phyloP scores from a whole-genome alignment of 2,113 vertebrate species.

The Peromyscus polionotus region DNA sequence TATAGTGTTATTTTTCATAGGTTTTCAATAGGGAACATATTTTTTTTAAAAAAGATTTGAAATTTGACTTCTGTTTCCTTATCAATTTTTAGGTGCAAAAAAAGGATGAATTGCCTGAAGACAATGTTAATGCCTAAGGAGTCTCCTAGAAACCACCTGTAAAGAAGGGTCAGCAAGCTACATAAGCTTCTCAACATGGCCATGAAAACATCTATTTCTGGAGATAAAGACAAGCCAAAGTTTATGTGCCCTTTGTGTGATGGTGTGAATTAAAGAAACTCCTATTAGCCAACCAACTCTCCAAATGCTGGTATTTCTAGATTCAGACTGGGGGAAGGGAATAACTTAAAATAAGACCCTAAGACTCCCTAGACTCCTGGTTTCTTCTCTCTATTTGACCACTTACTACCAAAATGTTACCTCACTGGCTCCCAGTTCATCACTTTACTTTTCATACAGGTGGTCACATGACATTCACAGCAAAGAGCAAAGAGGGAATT shows the following conservation, averaged over 20 bases:
- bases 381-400: background rate
- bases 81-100: constrained; percentile 48
- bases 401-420: background rate
- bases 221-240: background rate
- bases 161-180: constrained; percentile 7
- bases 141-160: background rate
- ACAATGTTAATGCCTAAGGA: background rate
- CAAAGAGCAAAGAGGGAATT: background rate
- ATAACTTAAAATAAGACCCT: constrained; percentile 36
- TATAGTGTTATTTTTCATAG: background rate
- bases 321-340: background rate
- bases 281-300: background rate
- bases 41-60: background rate
- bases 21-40: background rate
- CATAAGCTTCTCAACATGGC: background rate
- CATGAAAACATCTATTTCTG: background rate
- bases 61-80: background rate
- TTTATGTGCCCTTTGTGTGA: background rate
- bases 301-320: background rate
- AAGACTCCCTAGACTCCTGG: background rate
- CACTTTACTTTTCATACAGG: background rate
- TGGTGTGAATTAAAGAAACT: background rate
- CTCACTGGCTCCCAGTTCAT: background rate
- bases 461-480: background rate
- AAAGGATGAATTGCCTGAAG: accelerated